Evolutionary conservation across 2,888 invertebrate genomes (phyloP).

Genomic region (Agonum fuliginosum): DNA sequence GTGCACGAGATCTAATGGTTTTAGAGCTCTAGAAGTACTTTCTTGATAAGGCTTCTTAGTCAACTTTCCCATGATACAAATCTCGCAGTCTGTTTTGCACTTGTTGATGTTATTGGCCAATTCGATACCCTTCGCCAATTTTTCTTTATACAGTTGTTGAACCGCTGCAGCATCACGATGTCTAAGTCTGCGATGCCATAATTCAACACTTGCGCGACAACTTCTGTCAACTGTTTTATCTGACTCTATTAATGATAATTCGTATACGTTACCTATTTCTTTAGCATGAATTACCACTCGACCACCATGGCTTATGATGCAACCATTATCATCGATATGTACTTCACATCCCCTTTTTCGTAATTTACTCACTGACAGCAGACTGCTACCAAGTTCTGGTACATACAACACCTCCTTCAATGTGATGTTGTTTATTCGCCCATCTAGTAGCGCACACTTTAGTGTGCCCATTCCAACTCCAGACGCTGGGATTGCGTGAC

Average conservation of each 20-base stretch:
- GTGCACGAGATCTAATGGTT: constrained; percentile 64
- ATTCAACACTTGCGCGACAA: constrained; percentile 34
- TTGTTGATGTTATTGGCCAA: constrained; percentile 25
- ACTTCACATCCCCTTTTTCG: constrained; percentile 11
- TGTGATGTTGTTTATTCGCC: not conserved
- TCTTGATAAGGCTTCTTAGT: constrained; percentile 62
- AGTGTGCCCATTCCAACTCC: not conserved
- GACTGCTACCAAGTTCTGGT: constrained; percentile 11
- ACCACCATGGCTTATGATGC: not conserved
- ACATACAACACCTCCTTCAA: constrained; percentile 5
- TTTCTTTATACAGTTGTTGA: constrained; percentile 28
- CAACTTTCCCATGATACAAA: constrained; percentile 64
- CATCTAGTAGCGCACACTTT: not conserved
- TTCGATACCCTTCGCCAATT: constrained; percentile 49
- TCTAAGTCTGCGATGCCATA: constrained; percentile 62
- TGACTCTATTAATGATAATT: not conserved
- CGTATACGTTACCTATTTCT: not conserved
- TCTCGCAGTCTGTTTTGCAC: constrained; percentile 45
- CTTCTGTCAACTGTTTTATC: not conserved
- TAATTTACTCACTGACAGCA: constrained; percentile 14
- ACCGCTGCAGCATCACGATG: constrained; percentile 59
- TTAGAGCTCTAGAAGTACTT: constrained; percentile 47
- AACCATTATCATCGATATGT: constrained; percentile 17
- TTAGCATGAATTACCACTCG: not conserved
- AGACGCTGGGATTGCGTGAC: not conserved